A percentile compares a stretch with the other conserved stretches of the same genome.
Evolutionary conservation across 2,113 vertebrate species (phyloP).

Genomic region (Octodon degus): DNA sequence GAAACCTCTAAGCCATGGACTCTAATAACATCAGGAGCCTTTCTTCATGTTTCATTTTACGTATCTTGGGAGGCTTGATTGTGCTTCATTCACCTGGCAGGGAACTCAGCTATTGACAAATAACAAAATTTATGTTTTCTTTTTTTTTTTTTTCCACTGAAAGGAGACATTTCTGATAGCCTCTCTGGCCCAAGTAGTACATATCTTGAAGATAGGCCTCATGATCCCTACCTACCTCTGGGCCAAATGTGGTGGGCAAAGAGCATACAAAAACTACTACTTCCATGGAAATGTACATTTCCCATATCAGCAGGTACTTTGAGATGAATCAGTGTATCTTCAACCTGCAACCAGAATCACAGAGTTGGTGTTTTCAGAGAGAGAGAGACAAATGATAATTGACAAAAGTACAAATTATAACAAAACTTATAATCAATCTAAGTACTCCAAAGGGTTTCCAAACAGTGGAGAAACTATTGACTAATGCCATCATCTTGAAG

Average conservation of each 20-base stretch:
- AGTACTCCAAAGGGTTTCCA: neutral
- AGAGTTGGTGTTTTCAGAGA: constrained; percentile 33
- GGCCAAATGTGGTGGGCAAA: neutral
- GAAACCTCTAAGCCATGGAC: neutral
- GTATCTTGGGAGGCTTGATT: neutral
- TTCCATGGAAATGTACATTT: neutral
- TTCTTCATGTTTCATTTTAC: neutral
- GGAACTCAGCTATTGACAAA: constrained; percentile 4
- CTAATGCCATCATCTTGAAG: neutral
- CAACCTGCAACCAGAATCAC: neutral
- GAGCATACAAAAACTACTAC: neutral
- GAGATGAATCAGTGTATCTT: neutral
- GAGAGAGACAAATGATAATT: constrained; percentile 42
- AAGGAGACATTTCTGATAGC: neutral
- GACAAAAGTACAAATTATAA: neutral
- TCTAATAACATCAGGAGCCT: neutral
- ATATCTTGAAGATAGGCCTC: neutral
- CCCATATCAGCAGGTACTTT: neutral
- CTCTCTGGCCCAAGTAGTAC: neutral
- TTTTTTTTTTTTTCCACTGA: constrained; percentile 21
- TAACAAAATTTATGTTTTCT: constrained; percentile 21
- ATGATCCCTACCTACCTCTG: neutral
- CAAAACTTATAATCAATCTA: constrained; percentile 15
- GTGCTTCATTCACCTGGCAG: neutral
- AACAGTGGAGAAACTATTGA: neutral